Conservation (phyloP, 1,140 invertebrate species). For the Ptiloglossa arizonensis region DNA sequence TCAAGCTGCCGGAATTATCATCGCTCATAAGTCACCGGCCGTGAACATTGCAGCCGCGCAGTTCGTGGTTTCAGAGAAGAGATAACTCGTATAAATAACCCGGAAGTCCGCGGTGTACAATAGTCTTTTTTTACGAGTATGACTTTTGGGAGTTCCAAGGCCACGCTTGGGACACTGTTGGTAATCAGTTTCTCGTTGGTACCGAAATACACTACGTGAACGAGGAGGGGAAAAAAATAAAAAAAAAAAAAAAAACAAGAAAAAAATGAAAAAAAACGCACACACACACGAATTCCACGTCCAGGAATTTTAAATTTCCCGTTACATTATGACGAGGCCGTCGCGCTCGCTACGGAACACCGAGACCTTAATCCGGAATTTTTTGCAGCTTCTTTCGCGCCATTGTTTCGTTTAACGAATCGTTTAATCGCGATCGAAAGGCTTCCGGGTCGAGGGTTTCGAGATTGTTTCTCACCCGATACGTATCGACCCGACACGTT, state of each 20-base stretch:
- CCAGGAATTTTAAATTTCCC: constrained; percentile 26
- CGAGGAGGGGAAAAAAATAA: neutral
- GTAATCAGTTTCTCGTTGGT: constrained; percentile 68
- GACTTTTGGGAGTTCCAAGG: constrained; percentile 69
- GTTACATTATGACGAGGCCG: neutral
- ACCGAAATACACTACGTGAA: constrained; percentile 52
- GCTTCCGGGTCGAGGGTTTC: no score
- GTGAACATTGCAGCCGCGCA: constrained; percentile 55
- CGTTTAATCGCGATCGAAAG: no score
- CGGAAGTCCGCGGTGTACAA: constrained; percentile 68
- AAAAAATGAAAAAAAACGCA: neutral
- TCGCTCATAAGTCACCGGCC: constrained; percentile 63
- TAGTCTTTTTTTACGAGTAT: constrained; percentile 67
- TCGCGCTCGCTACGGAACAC: neutral
- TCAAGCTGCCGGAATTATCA: constrained; percentile 68
- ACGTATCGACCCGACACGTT: no score
- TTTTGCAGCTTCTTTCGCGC: neutral
- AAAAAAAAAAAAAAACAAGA: neutral
- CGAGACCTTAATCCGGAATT: neutral
- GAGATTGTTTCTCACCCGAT: no score
- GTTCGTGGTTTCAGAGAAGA: constrained; percentile 64
- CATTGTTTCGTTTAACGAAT: neutral
- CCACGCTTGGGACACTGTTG: constrained; percentile 63
- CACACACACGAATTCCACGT: neutral
- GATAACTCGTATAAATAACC: constrained; percentile 70